phyloP scores from a whole-genome alignment of 2,888 invertebrate genomes.

The Chydorus sphaericus region DNA sequence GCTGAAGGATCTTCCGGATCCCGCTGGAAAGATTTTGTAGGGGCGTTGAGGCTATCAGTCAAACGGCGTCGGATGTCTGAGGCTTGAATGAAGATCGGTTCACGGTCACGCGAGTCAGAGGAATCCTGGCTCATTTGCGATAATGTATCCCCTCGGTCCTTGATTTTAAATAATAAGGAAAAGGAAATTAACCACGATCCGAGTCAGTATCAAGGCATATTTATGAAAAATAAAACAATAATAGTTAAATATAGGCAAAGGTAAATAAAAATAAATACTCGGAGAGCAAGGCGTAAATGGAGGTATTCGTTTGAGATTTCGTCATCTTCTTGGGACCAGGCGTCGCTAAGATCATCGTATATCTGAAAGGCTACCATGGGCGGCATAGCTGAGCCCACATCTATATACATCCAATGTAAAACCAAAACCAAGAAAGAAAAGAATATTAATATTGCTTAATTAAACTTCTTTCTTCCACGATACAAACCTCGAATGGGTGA shows the following conservation, averaged over 20 bases:
- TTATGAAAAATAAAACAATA: neutral
- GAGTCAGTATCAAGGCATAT: neutral
- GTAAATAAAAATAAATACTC: neutral
- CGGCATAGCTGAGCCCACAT: neutral
- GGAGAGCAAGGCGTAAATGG: slow-evolving; percentile 10
- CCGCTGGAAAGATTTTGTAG: slow-evolving; percentile 61
- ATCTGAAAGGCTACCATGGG: slow-evolving; percentile 11
- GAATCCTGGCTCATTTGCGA: slow-evolving; percentile 82
- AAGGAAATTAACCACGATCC: neutral
- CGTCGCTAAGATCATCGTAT: slow-evolving; percentile 50
- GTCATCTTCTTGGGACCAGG: slow-evolving; percentile 94
- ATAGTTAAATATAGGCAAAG: no score
- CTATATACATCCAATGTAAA: neutral
- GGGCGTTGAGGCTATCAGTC: slow-evolving; percentile 55
- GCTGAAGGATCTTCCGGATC: slow-evolving; percentile 98
- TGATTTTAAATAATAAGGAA: neutral
- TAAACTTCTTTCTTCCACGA: neutral
- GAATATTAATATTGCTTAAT: neutral
- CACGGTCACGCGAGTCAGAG: slow-evolving; percentile 55
- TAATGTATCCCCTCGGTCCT: slow-evolving; percentile 51
- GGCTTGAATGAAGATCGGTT: slow-evolving; percentile 52
- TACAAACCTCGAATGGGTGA: neutral
- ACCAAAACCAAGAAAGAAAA: neutral
- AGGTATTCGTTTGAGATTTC: slow-evolving; percentile 65
- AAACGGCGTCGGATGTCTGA: slow-evolving; percentile 72